Evolutionary conservation across 37 sponge, comb jelly and placozoan genomes (phyloP).

Genomic region (Halichondria panicea): DNA sequence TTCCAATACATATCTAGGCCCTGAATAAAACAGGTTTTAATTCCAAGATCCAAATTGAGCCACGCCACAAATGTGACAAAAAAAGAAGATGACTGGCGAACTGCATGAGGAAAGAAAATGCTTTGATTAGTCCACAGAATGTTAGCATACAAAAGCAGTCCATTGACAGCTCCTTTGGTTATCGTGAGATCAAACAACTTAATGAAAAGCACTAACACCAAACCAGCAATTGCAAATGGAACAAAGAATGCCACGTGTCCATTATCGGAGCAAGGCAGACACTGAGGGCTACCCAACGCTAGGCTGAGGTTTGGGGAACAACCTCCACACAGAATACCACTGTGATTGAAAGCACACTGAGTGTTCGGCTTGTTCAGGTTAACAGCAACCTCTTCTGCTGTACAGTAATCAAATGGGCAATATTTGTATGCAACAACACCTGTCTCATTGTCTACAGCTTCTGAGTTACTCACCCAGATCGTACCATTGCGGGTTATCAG

Average conservation of each 20-base stretch:
- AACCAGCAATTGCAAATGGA: conserved; percentile 26
- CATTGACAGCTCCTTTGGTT: conserved; percentile 48
- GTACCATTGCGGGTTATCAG: no score
- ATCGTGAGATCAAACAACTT: conserved; percentile 45
- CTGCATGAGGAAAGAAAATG: no score
- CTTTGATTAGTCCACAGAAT: no score
- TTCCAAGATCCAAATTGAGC: conserved; percentile 32
- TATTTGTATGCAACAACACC: no score
- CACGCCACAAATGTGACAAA: conserved; percentile 31
- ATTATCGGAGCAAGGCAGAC: conserved; percentile 16
- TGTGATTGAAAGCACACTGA: conserved; percentile 40
- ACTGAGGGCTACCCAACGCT: conserved; percentile 12
- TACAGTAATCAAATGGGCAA: no score
- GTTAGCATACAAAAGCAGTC: conserved; percentile 43
- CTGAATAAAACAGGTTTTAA: conserved; percentile 25
- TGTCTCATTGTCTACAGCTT: no score
- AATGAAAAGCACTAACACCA: conserved; percentile 26
- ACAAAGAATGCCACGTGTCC: not conserved
- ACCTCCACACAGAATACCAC: conserved; percentile 46
- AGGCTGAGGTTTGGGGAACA: conserved; percentile 27
- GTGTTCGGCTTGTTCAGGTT: no score
- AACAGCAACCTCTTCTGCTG: no score
- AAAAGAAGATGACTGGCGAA: no score
- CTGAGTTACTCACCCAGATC: no score
- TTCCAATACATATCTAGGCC: conserved; percentile 36